Percentiles rank a stretch among this genome's conserved stretches.
phyloP scores from a whole-genome alignment of 2,113 vertebrate genomes.

The Psettodes erumei region DNA sequence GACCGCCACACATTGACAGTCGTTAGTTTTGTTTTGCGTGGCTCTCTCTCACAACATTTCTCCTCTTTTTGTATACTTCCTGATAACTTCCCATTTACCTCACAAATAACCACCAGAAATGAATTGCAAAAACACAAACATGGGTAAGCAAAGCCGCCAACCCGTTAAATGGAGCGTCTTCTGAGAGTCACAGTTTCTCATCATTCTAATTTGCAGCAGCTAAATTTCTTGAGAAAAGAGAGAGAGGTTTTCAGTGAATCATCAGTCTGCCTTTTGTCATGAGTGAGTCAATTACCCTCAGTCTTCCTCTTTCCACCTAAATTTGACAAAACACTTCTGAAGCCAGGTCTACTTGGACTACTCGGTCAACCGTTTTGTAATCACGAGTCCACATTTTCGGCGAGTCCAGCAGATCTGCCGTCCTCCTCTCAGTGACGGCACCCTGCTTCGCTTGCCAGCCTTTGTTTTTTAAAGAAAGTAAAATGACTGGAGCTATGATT shows the following conservation, averaged over 20 bases:
- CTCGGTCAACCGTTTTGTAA: neutral
- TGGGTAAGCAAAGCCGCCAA: neutral
- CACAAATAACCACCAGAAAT: too few species aligned
- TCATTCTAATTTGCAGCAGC: neutral
- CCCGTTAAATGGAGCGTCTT: neutral
- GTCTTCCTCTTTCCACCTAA: neutral
- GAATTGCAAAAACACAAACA: neutral
- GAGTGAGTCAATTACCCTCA: neutral
- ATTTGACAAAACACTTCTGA: neutral
- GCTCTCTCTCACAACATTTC: too few species aligned
- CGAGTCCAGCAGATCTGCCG: neutral
- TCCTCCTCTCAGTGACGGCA: neutral
- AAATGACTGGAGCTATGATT: neutral
- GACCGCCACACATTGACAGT: too few species aligned
- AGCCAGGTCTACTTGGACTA: neutral
- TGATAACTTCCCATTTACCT: neutral
- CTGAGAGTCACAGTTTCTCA: neutral
- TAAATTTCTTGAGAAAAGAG: slow-evolving; percentile 55
- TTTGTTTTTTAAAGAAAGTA: neutral
- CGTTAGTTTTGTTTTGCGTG: too few species aligned
- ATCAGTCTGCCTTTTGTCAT: neutral
- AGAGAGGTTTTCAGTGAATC: slow-evolving; percentile 43
- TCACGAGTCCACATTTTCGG: neutral
- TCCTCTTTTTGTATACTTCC: too few species aligned
- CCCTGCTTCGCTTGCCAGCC: neutral